Base-by-base conservation (phyloP, 2,797 vertebrate genomes). In the Choloepus didactylus region DNA sequence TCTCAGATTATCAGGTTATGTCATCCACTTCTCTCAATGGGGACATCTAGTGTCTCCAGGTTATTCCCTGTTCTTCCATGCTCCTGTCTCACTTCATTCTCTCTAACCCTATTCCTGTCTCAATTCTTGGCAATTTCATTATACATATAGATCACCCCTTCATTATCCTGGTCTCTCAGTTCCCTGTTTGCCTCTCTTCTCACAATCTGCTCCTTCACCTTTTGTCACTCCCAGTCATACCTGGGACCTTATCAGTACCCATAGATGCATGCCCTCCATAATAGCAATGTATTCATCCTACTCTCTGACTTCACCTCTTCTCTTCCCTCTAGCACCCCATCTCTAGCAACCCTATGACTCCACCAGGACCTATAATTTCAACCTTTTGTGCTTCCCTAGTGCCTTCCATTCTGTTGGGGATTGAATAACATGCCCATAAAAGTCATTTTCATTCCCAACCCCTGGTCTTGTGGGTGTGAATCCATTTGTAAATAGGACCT, bases 261-360 rank as follows among this genome's bases (percentile, higher is more conserved):
- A 66, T 18, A 2, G 15, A 16, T 67, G 25, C 18, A 14, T 6
- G 6, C 72, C 72, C 79, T 79, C 29, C 18, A 4, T 8, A 51
- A 56, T 46, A 7, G 7, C 79, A 51, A 11, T 0, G 9, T 5
- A 7, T 3, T 3, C 18, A 0, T 1, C 19, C 44, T 10, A 5
- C 23, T 73, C 25, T 46, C 56, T 27, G 8, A 51, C 35, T 35
- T 19, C 6, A 11, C 23, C 5, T 82, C 59, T 46, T 27, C 11
- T 49, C 10, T 38, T 88, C 27, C 21, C 23, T 27, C 35, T 9
- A 60, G 54, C 35, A 56, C 12, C 21, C 18, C 12, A 62, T 54
- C 44, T 44, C 82, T 29, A 69, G 70, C 51, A 77, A 23, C 51
- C 60, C 60, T 60, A 31, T 27, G 72, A 19, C 16, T 66, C 14